Base-by-base conservation (phyloP, 53 echinoderm and acorn worm genomes). In the Hippasteria phrygiana region DNA sequence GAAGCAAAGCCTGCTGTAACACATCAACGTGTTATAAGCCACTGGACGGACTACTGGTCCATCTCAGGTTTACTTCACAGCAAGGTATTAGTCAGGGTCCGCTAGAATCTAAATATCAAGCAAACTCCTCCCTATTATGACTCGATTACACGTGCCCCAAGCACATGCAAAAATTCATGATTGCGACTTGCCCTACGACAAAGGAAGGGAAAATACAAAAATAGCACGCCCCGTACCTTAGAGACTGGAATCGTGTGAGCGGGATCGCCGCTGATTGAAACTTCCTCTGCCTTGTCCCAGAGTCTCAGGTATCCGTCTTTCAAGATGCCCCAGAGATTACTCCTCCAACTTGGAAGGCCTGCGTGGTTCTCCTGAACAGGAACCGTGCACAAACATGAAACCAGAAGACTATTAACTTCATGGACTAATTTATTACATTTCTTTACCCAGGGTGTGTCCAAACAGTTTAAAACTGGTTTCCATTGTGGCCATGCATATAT, bases 201-300 rank as follows among this genome's bases (percentile, higher is more conserved):
- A 34, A 11, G 7, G 24, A 0, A 9, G 59, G 29, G 18, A 41
- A 5, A 3, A 5, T 40, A 26, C 45, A 47, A 45, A 87, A 87
- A 54, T 51, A 73, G 87, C 14, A 32, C 5, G 12, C 12, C 18
- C 34, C 14, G 37, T 84, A 94, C 94, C 91, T 92, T 94, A 40
- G 88, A 88, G 76, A 94, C 72, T 34, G 85, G 55, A 43, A 94
- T 83, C 46, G 89, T 88, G 48, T 56, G 50, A 33, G 74, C 53
- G 16, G 94, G 86, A 42, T 80, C 75, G 29, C 62, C 54, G 32
- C 82, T 93, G 80, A 77, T 53, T 77, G 89, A 86, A 0, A 74
- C 80, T 32, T 99, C 99, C 85, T 90, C 80, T 5, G 94, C 92
- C 54, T 94, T 91, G 64, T 90, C 90, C 93, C 94, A 96, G 22